These are phyloP conservation scores for Lutraria lutraria DNA, from an alignment of 2,888 invertebrate genomes.

Conservation along the genomic window DNA sequence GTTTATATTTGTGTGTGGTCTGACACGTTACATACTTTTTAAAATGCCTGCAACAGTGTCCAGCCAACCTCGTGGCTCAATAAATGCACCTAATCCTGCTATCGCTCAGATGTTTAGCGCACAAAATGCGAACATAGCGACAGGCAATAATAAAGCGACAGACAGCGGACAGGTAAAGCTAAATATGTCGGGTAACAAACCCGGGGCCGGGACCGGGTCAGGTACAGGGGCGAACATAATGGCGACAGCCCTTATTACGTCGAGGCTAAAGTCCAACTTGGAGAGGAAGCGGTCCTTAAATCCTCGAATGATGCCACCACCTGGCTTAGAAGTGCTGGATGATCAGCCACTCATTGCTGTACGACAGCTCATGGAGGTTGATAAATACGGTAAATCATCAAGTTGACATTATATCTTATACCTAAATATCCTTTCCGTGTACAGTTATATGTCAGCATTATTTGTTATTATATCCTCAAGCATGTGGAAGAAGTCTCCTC, in stretches of 20 bases:
- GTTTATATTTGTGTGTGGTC: neutral
- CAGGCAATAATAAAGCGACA: neutral
- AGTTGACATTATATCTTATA: neutral
- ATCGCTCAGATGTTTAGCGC: neutral
- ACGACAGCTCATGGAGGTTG: slow-evolving; percentile 74
- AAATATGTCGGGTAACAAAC: neutral
- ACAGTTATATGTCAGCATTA: too few species aligned
- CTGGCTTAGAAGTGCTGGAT: slow-evolving; percentile 69
- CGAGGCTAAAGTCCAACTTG: slow-evolving; percentile 54
- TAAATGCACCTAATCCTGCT: neutral
- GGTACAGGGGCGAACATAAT: neutral
- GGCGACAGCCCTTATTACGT: slow-evolving; percentile 5
- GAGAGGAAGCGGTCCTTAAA: slow-evolving; percentile 70
- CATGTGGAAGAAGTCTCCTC: too few species aligned
- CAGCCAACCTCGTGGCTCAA: neutral
- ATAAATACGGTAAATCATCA: slow-evolving; percentile 69
- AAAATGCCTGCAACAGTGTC: neutral
- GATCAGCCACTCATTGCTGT: slow-evolving; percentile 66
- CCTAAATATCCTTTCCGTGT: too few species aligned
- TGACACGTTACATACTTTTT: too few species aligned
- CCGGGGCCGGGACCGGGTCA: neutral
- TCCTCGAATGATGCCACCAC: slow-evolving; percentile 70
- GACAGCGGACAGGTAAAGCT: slow-evolving; percentile 3
- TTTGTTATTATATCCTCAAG: too few species aligned
- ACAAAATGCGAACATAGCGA: neutral